Percentiles rank a stretch among this genome's conserved stretches.
These are phyloP conservation scores for Hypercompe scribonia DNA, from an alignment of 2,888 invertebrate genomes.

Conservation along the genomic window DNA sequence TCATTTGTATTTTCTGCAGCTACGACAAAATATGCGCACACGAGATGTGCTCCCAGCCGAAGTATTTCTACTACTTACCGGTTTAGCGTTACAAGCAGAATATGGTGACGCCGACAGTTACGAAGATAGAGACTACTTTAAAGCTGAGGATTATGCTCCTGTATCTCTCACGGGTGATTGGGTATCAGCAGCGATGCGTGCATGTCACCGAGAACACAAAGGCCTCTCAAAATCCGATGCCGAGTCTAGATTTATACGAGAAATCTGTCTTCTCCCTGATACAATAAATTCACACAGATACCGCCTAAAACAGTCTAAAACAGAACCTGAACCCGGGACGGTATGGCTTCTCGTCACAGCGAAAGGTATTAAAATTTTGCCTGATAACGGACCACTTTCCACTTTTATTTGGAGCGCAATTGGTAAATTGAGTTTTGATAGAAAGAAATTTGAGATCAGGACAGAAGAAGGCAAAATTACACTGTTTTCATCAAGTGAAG, in stretches of 20 bases:
- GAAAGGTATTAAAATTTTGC: conserved; percentile 95
- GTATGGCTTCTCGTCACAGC: conserved; percentile 97
- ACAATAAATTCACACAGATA: conserved; percentile 96
- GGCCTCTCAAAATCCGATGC: conserved; percentile 93
- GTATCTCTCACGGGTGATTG: conserved; percentile 87
- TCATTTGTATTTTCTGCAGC: conserved; percentile 97
- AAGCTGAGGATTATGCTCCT: conserved; percentile 95
- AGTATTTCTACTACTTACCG: conserved; percentile 93
- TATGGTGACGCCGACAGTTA: conserved; percentile 90
- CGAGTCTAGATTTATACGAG: conserved; percentile 94
- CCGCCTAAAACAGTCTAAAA: conserved; percentile 92
- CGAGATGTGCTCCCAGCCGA: conserved; percentile 88
- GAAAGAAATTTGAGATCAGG: conserved; percentile 98
- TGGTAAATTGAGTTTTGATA: conserved; percentile 97
- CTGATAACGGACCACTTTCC: conserved; percentile 89
- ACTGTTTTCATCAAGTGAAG: conserved; percentile 96
- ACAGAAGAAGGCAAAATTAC: conserved; percentile 95
- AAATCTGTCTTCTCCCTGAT: conserved; percentile 93
- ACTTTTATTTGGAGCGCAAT: conserved; percentile 98
- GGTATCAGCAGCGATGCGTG: conserved; percentile 88
- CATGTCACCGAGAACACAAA: conserved; percentile 93
- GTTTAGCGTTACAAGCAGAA: conserved; percentile 96
- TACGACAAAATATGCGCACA: conserved; percentile 94
- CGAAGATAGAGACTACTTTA: conserved; percentile 87
- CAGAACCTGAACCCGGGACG: conserved; percentile 91